Percentiles rank a stretch among this genome's conserved stretches.
These are phyloP conservation scores for Australoheros scitulus DNA, from an alignment of 2,113 vertebrate species.

Conservation along the genomic window DNA sequence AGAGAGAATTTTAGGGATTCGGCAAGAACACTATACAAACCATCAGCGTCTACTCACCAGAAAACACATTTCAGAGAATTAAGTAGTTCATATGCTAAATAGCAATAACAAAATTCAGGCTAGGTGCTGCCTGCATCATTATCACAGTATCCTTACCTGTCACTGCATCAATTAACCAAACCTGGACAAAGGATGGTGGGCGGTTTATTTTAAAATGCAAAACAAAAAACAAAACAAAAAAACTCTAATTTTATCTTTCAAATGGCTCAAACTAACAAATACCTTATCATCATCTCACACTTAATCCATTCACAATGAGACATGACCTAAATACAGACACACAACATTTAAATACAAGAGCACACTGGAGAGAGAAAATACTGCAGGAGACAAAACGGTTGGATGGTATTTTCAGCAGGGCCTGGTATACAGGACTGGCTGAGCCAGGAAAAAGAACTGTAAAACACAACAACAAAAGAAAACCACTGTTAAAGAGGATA, in stretches of 20 bases:
- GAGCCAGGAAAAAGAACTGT: slow-evolving; percentile 99
- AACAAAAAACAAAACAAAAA: slow-evolving; percentile 12
- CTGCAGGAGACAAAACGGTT: slow-evolving; percentile 99
- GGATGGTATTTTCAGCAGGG: slow-evolving; percentile 99
- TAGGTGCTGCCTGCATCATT: slow-evolving; percentile 53
- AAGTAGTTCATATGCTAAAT: slow-evolving; percentile 46
- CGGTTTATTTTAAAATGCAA: slow-evolving; percentile 20
- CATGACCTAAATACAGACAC: slow-evolving; percentile 59
- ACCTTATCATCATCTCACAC: slow-evolving; percentile 40
- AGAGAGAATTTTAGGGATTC: slow-evolving; percentile 93
- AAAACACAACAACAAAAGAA: slow-evolving; percentile 99
- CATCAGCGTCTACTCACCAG: slow-evolving; percentile 91
- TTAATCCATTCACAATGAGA: slow-evolving; percentile 52
- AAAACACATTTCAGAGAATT: slow-evolving; percentile 71
- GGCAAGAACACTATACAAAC: slow-evolving; percentile 93
- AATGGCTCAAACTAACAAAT: slow-evolving; percentile 17
- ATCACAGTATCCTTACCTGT: slow-evolving; percentile 70
- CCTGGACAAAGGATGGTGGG: background rate
- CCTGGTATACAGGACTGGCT: slow-evolving; percentile 99
- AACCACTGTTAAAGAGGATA: slow-evolving; percentile 99
- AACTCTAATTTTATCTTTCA: background rate
- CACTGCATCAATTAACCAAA: slow-evolving; percentile 54
- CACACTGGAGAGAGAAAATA: slow-evolving; percentile 98
- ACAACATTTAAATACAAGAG: slow-evolving; percentile 82
- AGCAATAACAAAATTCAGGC: slow-evolving; percentile 50